Evolutionary conservation across 2,797 vertebrate species (phyloP), one percentile per base, ranked within the genome.

Genomic region (Oreochromis grahami): DNA sequence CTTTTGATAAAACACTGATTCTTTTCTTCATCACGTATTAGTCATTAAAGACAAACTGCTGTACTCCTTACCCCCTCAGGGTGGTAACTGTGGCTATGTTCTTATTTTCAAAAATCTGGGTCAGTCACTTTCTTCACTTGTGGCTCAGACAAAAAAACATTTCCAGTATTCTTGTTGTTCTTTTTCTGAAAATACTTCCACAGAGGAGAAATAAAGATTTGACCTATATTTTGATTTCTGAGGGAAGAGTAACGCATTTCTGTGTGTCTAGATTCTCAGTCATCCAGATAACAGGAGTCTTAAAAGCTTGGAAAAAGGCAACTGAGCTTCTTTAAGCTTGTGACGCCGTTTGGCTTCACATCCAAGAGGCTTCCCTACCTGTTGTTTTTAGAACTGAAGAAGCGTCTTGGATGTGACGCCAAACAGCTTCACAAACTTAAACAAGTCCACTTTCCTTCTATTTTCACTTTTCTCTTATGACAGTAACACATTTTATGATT

Each of bases 1-100:
- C 24, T 8, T 8, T 2, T 29, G 14, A 24, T 80, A 78, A 43
- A 76, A 79, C 51, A 41, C 14, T 2, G 2, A 56, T 7, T 21
- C 12, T 38, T 87, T 78, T 80, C 14, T 76, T 84, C 36, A 68
- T 50, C 32, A 29, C 7, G 6, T n/a, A 52, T 43, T 45, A 63
- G 9, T 60, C 48, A 81, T 79, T 32, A 52, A 83, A 36, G 55
- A 9, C 5, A 55, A 48, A 9, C 45, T 2, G 1, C 26, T 72
- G 58, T 76, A 11, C 24, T 58, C 21, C 1, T 21, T 11, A 41
- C 8, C 51, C 19, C 48, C 74, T 21, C 10, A 4, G 21, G 34
- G 5, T 10, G 32, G n/a, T 32, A 77, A 77, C 11, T 19, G 19
- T 74, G 36, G 6, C 34, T 65, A 21, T 1, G 45, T 19, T 74